Conservation (phyloP, 2,797 vertebrate species). For the Argentina silus region DNA sequence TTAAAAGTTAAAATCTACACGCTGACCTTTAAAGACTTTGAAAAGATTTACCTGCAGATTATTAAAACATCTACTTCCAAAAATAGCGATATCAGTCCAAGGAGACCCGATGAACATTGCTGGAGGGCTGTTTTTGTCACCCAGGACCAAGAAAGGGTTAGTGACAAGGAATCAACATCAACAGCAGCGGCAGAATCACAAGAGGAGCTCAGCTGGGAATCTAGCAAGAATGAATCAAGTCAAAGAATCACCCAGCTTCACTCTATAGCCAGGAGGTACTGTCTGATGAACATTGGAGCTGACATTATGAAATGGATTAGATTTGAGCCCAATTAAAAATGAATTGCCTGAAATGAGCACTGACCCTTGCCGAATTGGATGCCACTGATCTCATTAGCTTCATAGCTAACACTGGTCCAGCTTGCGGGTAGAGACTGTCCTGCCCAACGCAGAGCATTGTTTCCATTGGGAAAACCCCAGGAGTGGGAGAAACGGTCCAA, state of each 20-base stretch:
- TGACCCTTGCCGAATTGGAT: slow-evolving; percentile 77
- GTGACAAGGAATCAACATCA: too few species aligned
- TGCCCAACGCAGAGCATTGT: slow-evolving; percentile 33
- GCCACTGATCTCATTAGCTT: slow-evolving; percentile 77
- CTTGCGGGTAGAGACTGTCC: slow-evolving; percentile 59
- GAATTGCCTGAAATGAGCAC: slow-evolving; percentile 76
- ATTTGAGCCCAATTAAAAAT: slow-evolving; percentile 83
- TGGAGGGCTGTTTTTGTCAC: background rate
- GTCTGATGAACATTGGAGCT: slow-evolving; percentile 64
- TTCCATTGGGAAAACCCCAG: background rate
- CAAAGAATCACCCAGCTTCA: slow-evolving; percentile 54
- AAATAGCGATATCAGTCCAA: background rate
- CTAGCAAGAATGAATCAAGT: background rate
- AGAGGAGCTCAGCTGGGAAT: background rate
- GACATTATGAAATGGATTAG: slow-evolving; percentile 78
- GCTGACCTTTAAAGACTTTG: too few species aligned
- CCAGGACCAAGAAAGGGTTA: background rate
- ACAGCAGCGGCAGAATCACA: too few species aligned
- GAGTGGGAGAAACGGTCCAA: slow-evolving; percentile 24
- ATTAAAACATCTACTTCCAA: background rate
- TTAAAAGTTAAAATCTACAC: too few species aligned
- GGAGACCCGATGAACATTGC: background rate
- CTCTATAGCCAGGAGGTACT: slow-evolving; percentile 1
- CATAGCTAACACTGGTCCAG: slow-evolving; percentile 58
- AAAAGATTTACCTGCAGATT: too few species aligned